A percentile compares a stretch with the other conserved stretches of the same genome.
These are phyloP conservation scores for Hippolais icterina DNA, from an alignment of 2,113 vertebrate genomes.

Conservation along the genomic window DNA sequence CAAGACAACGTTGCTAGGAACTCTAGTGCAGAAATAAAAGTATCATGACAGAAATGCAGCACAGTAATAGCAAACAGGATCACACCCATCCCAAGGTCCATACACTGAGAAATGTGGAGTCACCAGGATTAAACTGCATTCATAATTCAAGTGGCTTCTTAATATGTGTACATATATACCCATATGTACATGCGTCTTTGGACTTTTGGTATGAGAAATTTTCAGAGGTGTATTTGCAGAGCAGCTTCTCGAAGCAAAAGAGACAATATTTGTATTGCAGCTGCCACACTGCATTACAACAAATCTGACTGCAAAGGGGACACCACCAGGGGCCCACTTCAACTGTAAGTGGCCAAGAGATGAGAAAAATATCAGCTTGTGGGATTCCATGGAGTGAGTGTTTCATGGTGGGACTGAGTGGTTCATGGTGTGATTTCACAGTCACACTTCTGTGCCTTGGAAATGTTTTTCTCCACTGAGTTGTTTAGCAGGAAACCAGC, in stretches of 20 bases:
- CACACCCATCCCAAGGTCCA: neutral
- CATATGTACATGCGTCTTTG: neutral
- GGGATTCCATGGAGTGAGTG: neutral
- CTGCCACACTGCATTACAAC: neutral
- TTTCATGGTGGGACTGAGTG: fast-evolving
- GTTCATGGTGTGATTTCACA: neutral
- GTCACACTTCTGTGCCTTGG: neutral
- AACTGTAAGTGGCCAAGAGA: neutral
- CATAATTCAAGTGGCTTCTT: neutral
- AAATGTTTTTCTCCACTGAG: neutral
- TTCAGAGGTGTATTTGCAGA: neutral
- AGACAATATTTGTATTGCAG: neutral
- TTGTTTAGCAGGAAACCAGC: neutral
- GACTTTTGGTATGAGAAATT: neutral
- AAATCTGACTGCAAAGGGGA: neutral
- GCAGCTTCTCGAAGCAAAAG: neutral
- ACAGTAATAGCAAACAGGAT: neutral
- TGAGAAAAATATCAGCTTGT: neutral
- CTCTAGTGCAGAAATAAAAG: neutral
- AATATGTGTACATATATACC: neutral
- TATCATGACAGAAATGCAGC: neutral
- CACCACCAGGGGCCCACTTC: neutral
- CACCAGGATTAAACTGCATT: neutral
- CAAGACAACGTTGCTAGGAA: neutral
- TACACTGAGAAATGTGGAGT: neutral